A percentile compares a stretch with the other conserved stretches of the same genome.
These are phyloP conservation scores for Apostichopus japonicus DNA, from an alignment of 35 echinoderm and acorn worm species.

Conservation along the genomic window DNA sequence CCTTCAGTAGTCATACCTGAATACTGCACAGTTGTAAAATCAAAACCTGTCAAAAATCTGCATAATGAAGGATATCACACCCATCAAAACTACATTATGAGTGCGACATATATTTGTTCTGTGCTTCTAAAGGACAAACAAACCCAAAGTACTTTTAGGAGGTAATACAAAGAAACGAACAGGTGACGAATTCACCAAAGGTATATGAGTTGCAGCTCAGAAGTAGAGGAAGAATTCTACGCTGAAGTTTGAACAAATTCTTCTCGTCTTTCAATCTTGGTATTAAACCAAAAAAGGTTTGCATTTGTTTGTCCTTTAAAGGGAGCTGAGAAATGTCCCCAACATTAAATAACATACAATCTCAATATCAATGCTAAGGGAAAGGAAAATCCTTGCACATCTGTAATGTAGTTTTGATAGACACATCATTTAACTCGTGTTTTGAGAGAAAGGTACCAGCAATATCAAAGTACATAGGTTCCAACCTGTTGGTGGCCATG, in stretches of 20 bases:
- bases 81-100: conserved; percentile 23
- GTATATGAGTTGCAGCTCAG: too few species aligned
- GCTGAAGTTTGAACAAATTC: too few species aligned
- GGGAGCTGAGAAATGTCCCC: too few species aligned
- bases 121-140: not conserved
- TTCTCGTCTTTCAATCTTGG: too few species aligned
- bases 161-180: too few species aligned
- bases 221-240: too few species aligned
- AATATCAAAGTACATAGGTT: conserved; percentile 58
- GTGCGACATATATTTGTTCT: not conserved
- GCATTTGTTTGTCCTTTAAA: not conserved
- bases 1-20: not conserved
- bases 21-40: conserved; percentile 3
- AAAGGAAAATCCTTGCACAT: not conserved
- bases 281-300: too few species aligned
- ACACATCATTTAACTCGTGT: conserved; percentile 3
- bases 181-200: too few species aligned
- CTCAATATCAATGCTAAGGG: too few species aligned
- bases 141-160: not conserved
- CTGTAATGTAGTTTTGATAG: conserved; percentile 8
- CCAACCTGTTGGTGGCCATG: conserved; percentile 99
- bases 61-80: not conserved
- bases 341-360: too few species aligned
- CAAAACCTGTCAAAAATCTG: not conserved
- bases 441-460: conserved; percentile 57